phyloP scores from a whole-genome alignment of 2,113 vertebrate species.

The Stigmatopora argus region DNA sequence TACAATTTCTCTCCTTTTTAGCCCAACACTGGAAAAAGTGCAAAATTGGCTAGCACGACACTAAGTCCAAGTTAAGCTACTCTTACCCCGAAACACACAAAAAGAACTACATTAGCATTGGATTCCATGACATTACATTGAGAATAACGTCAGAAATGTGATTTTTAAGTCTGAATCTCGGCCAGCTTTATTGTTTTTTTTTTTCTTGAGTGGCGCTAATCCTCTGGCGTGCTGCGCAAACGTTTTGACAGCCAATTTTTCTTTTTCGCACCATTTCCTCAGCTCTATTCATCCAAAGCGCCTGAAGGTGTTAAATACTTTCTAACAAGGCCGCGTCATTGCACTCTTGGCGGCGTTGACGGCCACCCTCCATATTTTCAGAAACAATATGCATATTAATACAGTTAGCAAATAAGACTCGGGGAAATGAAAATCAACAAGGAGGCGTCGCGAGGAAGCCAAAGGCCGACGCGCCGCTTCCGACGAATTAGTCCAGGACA shows the following conservation, averaged over 20 bases:
- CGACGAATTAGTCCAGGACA: no score
- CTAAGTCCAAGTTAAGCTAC: no score
- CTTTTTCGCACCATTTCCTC: neutral
- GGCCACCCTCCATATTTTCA: neutral
- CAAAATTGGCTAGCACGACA: no score
- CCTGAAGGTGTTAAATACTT: neutral
- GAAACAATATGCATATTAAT: neutral
- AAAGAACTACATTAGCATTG: no score
- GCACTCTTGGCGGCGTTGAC: neutral
- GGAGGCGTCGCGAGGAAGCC: neutral
- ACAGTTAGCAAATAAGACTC: neutral
- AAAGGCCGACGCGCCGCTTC: neutral
- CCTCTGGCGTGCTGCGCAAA: neutral
- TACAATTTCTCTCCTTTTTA: no score
- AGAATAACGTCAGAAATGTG: no score
- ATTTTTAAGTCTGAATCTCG: no score
- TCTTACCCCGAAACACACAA: no score
- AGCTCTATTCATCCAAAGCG: neutral
- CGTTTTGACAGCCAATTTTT: neutral
- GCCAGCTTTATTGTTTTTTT: no score
- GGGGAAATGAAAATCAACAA: neutral
- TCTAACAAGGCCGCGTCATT: neutral
- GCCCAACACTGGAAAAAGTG: no score
- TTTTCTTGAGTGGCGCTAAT: no score
- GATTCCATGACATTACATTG: no score